These are phyloP conservation scores for Lucifuga dentata DNA, from an alignment of 2,113 vertebrate species.

Conservation along the genomic window DNA sequence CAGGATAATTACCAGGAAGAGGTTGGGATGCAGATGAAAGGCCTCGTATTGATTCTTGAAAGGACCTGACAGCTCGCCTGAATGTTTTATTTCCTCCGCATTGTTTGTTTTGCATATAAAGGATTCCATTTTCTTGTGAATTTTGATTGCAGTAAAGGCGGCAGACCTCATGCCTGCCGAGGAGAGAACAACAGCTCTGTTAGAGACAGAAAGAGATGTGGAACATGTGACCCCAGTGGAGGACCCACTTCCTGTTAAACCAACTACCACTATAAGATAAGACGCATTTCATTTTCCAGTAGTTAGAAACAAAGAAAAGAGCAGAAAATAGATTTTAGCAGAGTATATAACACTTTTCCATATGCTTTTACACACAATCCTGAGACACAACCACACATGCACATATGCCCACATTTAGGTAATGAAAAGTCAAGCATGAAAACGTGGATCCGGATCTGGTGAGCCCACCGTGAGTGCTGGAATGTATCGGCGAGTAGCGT, in stretches of 20 bases:
- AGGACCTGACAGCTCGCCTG: conserved; percentile 85
- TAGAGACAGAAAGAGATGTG: conserved; percentile 52
- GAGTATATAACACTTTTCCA: background rate
- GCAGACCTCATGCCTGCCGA: conserved; percentile 55
- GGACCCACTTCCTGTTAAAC: conserved; percentile 39
- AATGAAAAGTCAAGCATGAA: conserved; percentile 77
- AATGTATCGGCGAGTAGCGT: conserved; percentile 73
- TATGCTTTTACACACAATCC: background rate
- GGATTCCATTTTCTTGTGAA: conserved; percentile 82
- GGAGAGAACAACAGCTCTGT: conserved; percentile 39
- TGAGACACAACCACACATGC: conserved; percentile 27
- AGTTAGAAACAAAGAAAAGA: conserved; percentile 22
- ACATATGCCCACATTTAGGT: conserved; percentile 65
- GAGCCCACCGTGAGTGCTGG: conserved; percentile 79
- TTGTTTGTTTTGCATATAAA: conserved; percentile 85
- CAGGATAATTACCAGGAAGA: conserved; percentile 86
- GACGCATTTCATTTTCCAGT: conserved; percentile 42
- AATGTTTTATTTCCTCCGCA: conserved; percentile 82
- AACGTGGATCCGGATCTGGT: conserved; percentile 75
- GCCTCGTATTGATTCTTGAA: conserved; percentile 83
- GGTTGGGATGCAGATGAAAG: conserved; percentile 84
- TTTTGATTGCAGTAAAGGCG: conserved; percentile 79
- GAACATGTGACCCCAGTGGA: conserved; percentile 47
- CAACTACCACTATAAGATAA: conserved; percentile 32
- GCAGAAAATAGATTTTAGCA: background rate